Evolutionary conservation across 1,140 invertebrate species (phyloP).

Genomic region (Drosophila tristis): DNA sequence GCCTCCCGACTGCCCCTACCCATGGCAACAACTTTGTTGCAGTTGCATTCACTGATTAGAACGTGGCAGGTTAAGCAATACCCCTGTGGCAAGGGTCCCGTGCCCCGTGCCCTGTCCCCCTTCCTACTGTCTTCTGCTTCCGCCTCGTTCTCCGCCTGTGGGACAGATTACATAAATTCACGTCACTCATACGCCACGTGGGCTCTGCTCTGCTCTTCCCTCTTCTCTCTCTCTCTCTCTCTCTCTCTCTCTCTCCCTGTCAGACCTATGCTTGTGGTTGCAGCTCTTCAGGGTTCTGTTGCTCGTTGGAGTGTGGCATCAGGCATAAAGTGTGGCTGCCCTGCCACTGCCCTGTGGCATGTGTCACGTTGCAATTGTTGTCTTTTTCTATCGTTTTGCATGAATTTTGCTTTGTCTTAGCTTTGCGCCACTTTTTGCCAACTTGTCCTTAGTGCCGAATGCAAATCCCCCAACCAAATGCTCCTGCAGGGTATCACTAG

Average conservation of each 20-base stretch:
- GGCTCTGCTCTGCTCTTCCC: constrained; percentile 19
- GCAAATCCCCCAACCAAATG: too few species aligned
- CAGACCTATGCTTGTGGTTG: too few species aligned
- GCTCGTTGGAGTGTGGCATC: too few species aligned
- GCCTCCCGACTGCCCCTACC: neutral
- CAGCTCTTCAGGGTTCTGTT: too few species aligned
- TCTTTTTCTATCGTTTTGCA: neutral
- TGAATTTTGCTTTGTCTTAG: neutral
- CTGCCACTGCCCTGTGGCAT: constrained; percentile 11
- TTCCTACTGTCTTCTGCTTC: neutral
- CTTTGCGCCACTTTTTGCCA: neutral
- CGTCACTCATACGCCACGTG: constrained; percentile 81
- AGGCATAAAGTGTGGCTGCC: constrained; percentile 20
- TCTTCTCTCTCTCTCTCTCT: too few species aligned
- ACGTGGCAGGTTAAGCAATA: constrained; percentile 67
- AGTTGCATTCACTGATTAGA: constrained; percentile 76
- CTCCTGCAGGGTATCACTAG: neutral
- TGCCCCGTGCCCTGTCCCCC: neutral
- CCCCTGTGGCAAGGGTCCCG: neutral
- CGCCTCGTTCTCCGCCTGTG: constrained; percentile 5
- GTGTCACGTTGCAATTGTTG: constrained; percentile 31
- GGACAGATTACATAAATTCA: constrained; percentile 78
- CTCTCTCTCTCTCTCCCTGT: too few species aligned
- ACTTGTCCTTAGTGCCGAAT: too few species aligned
- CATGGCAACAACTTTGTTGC: constrained; percentile 56